Evolutionary conservation across 2,113 vertebrate genomes (phyloP), one percentile per base, ranked within the genome.

Genomic region (Poeciliopsis retropinna): DNA sequence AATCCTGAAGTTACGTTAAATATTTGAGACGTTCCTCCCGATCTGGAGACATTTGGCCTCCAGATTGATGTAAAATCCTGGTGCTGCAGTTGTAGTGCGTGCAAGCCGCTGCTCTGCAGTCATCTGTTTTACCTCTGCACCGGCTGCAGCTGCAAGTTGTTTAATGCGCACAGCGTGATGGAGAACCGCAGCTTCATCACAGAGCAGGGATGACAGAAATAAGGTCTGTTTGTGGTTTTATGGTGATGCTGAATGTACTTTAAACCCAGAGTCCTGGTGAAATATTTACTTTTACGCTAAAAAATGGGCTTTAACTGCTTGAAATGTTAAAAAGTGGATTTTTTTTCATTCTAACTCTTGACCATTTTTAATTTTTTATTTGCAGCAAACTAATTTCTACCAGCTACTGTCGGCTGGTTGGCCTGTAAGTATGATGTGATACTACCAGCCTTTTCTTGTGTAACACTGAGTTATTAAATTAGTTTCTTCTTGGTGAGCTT

Each of bases 371-470:
- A 1, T 0, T 81, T 79, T 41, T 78, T 30, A 78, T n/a, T 74
- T 82, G 5, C 71, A 97, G 96, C 95, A 95, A 93, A 95, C 95
- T 4, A 91, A 92, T 0, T 93, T 96, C 86, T 97, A 95, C 93
- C 96, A 97, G 89, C 85, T 97, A 13, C 94, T 97, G 8, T 83
- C 78, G 0, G 82, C 94, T 0, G 95, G 96, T 71, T 97, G 96
- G 96, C 96, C 96, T 90, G 96, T 97, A 94, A 97, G 96, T 96
- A 92, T 47, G 7, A 31, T 54, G 67, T 66, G 67, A 74, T 28
- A 9, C 39, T n/a, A 12, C 60, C 39, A 54, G 25, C 30, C n/a
- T 69, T 28, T 64, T 29, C 51, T 32, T 72, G 28, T 27, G 30
- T 27, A 60, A 9, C 15, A 13, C 28, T 65, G 2, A 47, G 8